Base-by-base conservation (phyloP, 1,140 invertebrate species). In the Leptinotarsa lineolata region DNA sequence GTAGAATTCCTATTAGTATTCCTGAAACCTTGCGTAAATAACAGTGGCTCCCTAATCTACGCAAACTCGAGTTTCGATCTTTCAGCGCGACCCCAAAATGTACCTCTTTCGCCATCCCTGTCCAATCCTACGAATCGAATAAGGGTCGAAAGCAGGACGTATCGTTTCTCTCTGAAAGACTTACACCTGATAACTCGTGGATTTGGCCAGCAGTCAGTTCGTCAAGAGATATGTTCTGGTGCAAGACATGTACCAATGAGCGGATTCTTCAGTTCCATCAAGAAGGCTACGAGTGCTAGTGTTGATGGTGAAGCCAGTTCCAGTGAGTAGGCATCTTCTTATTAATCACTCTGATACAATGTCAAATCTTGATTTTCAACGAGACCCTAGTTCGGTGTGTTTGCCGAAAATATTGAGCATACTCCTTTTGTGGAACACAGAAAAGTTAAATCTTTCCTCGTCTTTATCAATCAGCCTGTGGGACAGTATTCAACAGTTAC, bases 251-350 rank as follows among this genome's bases (percentile, higher is more conserved):
- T 75, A 70, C 81, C 72, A 74, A 83, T 83, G 82, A 83, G 82
- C 76, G 81, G 79, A 63, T 78, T 83, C 66, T 76, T 83, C 16
- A 83, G 77, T 80, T 78, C 81, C 20, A 76, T 83, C 68, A 83
- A 80, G 70, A 82, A 78, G 67, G 81, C 79, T 71, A 79, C 81
- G 16, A 74, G 73, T 75, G 72, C 74, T 46, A 69, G 72, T 74
- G n/a, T 39, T 61, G 71, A 79, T 76, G 74, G 73, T 71, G 20
- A 70, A 70, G 72, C 70, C 61, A 63, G 72, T 70, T 70, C 74
- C 39, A 70, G 77, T 78, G 68, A 76, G 74, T 73, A 8, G 15
- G 39, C 13, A 54, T 16, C 11, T 68, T 48, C 4, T 5, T 66
- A 66, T 66, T 18, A 15, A 64, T 21, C 30, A 11, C 8, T 39